Percentiles rank a stretch among this genome's conserved stretches.
phyloP scores from a whole-genome alignment of 2,888 invertebrate species.

The Tillus elongatus region DNA sequence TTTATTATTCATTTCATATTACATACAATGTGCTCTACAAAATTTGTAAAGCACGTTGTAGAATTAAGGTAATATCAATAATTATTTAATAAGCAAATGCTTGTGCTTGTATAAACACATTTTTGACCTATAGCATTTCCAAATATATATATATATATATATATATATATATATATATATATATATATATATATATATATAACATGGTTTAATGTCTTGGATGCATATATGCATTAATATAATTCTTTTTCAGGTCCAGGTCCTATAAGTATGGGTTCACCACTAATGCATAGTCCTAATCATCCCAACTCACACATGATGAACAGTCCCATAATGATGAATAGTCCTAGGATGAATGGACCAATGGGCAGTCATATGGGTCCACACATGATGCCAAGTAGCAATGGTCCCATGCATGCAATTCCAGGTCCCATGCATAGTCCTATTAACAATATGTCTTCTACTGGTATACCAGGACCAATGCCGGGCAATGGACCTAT shows the following conservation, averaged over 20 bases:
- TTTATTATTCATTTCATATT: too few relatives aligned
- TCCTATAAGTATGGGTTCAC: constrained; percentile 36
- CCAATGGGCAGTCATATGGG: constrained; percentile 38
- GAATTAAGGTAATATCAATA: too few relatives aligned
- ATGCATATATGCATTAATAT: constrained; percentile 2
- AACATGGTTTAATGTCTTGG: too few relatives aligned
- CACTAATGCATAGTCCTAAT: constrained; percentile 42
- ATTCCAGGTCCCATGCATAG: constrained; percentile 47
- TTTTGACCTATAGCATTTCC: too few relatives aligned
- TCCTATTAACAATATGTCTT: constrained; percentile 59
- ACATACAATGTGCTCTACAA: too few relatives aligned
- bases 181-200: too few relatives aligned
- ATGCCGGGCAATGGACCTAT: constrained; percentile 54
- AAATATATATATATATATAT: too few relatives aligned
- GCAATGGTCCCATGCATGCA: constrained; percentile 51
- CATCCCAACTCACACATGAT: constrained; percentile 36
- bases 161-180: too few relatives aligned
- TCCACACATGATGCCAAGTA: constrained; percentile 50
- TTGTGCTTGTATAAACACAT: too few relatives aligned
- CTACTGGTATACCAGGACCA: constrained; percentile 30
- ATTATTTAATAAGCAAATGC: too few relatives aligned
- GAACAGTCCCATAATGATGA: constrained; percentile 42
- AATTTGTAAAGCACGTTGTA: too few relatives aligned
- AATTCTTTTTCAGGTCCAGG: constrained; percentile 18
- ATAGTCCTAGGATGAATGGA: constrained; percentile 40